These are phyloP conservation scores for Keiferia lycopersicella DNA, from an alignment of 2,888 invertebrate genomes.

Conservation along the genomic window DNA sequence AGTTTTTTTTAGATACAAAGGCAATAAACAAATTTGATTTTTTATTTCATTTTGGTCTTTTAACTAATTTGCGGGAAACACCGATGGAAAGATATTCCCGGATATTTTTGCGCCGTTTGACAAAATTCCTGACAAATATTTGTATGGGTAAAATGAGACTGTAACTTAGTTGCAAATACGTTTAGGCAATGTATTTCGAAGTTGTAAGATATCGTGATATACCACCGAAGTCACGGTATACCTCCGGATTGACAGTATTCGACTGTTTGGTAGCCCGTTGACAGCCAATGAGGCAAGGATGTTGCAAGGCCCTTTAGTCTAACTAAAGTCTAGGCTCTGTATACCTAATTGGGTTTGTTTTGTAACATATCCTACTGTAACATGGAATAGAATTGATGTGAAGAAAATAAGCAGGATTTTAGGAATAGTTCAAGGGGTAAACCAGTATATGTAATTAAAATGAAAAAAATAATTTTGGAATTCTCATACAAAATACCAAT, in stretches of 20 bases:
- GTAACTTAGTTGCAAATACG: background rate
- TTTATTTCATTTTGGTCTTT: too few species aligned
- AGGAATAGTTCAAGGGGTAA: too few species aligned
- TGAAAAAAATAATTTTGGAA: too few species aligned
- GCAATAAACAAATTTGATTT: too few species aligned
- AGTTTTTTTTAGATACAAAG: too few species aligned
- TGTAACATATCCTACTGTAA: background rate
- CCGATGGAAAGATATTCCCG: too few species aligned
- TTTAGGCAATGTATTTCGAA: background rate
- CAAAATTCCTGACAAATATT: too few species aligned
- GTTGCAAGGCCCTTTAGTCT: slow-evolving; percentile 14
- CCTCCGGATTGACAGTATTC: slow-evolving; percentile 1
- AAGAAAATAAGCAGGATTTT: too few species aligned
- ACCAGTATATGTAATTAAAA: background rate
- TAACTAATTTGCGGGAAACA: too few species aligned
- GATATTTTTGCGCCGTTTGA: too few species aligned
- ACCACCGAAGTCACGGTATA: background rate
- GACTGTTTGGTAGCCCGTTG: background rate
- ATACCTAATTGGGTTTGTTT: slow-evolving; percentile 6
- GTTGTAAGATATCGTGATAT: background rate
- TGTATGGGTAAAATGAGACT: background rate
- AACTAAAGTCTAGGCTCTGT: slow-evolving; percentile 4
- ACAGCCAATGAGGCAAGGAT: background rate
- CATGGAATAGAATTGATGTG: background rate
- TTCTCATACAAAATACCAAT: too few species aligned